phyloP scores from a whole-genome alignment of 2,797 vertebrate genomes.

The Garrulus glandarius region DNA sequence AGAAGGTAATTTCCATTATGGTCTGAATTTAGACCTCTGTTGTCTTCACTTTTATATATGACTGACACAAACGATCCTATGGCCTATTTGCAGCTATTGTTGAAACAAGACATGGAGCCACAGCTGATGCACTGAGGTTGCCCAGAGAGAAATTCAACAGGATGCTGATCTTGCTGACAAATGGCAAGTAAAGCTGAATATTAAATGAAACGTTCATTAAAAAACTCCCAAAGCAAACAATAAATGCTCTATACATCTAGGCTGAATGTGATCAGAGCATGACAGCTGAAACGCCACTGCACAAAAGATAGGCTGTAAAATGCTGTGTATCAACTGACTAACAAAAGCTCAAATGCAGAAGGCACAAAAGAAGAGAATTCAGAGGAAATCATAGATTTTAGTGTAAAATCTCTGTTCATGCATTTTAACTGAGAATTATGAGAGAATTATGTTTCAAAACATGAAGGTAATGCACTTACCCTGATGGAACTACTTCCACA shows the following conservation, averaged over 20 bases:
- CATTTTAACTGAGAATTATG: neutral
- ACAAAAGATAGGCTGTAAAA: constrained; percentile 11
- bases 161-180: neutral
- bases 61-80: neutral
- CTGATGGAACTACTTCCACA: neutral
- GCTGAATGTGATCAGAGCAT: neutral
- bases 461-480: neutral
- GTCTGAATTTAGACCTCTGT: neutral
- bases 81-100: neutral
- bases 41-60: neutral
- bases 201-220: neutral
- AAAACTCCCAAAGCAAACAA: constrained; percentile 1
- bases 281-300: constrained; percentile 36
- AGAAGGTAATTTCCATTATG: neutral
- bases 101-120: fast-evolving
- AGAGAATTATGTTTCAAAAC: neutral
- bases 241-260: neutral
- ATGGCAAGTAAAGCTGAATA: neutral
- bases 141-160: neutral
- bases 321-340: neutral
- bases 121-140: neutral
- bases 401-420: neutral
- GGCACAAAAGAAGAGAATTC: neutral
- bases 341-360: neutral
- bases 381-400: neutral